These are phyloP conservation scores for Mesorhabditis belari DNA, from an alignment of 2,888 invertebrate genomes.

Conservation along the genomic window DNA sequence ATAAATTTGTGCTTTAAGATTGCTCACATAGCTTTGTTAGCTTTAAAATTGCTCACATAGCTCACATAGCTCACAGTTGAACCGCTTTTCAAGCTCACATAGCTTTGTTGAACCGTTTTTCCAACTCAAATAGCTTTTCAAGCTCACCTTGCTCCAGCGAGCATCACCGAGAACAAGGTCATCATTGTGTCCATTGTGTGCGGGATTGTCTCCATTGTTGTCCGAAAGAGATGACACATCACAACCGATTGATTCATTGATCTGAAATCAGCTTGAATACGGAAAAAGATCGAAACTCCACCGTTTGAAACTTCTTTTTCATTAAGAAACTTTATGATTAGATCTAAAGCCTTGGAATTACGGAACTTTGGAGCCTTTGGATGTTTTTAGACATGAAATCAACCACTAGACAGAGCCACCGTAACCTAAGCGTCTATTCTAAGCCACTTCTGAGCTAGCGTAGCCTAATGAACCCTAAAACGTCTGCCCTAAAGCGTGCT, in stretches of 20 bases:
- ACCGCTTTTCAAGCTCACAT: background rate
- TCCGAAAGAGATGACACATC: conserved; percentile 51
- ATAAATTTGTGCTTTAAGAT: background rate
- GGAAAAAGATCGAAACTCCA: conserved; percentile 7
- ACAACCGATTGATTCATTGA: conserved; percentile 46
- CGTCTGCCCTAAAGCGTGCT: too few relatives aligned
- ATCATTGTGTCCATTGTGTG: conserved; percentile 51
- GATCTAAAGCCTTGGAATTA: too few relatives aligned
- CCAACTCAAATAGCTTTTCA: background rate
- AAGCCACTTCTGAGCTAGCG: too few relatives aligned
- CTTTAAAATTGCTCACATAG: background rate
- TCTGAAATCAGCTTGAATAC: conserved; percentile 14
- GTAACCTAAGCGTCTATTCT: too few relatives aligned
- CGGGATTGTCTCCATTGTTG: conserved; percentile 48
- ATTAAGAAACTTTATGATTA: background rate
- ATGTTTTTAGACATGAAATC: too few relatives aligned
- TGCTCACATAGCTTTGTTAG: background rate
- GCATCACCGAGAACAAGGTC: conserved; percentile 46
- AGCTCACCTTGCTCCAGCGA: conserved; percentile 42
- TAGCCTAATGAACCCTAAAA: too few relatives aligned
- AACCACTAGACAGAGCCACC: too few relatives aligned
- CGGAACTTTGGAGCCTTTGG: too few relatives aligned
- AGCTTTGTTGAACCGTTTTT: background rate
- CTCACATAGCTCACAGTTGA: too few relatives aligned
- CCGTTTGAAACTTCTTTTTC: background rate